These are phyloP conservation scores for Phainopepla nitens DNA, from an alignment of 2,113 vertebrate species.

Conservation along the genomic window DNA sequence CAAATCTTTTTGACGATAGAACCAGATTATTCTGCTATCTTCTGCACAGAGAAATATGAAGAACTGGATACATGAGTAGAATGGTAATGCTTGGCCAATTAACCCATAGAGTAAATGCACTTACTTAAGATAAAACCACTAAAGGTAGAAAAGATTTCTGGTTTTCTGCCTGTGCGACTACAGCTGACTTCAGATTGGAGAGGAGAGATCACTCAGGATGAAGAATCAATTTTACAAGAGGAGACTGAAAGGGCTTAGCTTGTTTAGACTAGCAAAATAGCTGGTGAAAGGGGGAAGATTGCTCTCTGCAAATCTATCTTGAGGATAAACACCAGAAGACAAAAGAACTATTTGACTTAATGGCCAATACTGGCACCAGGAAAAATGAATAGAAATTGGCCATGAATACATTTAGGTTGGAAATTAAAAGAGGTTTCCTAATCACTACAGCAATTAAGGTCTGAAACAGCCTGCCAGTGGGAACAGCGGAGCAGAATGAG, in stretches of 20 bases:
- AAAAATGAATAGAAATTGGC: conserved; percentile 6
- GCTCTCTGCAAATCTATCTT: background rate
- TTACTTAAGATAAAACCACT: background rate
- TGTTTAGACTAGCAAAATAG: conserved; percentile 21
- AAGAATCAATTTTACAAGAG: background rate
- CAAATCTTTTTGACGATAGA: background rate
- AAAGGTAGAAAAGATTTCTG: background rate
- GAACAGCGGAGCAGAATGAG: background rate
- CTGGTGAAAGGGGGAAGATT: background rate
- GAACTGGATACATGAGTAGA: background rate
- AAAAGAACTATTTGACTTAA: conserved; percentile 33
- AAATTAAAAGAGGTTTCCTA: conserved; percentile 22
- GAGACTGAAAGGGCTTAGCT: background rate
- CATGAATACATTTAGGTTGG: conserved; percentile 3
- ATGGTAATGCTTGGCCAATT: background rate
- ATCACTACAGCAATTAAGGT: background rate
- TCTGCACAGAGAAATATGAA: background rate
- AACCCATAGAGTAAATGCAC: background rate
- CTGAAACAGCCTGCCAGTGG: background rate
- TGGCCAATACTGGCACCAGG: conserved; percentile 3
- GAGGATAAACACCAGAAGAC: conserved; percentile 8
- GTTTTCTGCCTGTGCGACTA: background rate
- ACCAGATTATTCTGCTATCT: background rate
- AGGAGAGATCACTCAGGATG: background rate
- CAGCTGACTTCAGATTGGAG: background rate